Base-by-base conservation (phyloP, 2,888 invertebrate genomes). In the Nemotelus nigrinus region DNA sequence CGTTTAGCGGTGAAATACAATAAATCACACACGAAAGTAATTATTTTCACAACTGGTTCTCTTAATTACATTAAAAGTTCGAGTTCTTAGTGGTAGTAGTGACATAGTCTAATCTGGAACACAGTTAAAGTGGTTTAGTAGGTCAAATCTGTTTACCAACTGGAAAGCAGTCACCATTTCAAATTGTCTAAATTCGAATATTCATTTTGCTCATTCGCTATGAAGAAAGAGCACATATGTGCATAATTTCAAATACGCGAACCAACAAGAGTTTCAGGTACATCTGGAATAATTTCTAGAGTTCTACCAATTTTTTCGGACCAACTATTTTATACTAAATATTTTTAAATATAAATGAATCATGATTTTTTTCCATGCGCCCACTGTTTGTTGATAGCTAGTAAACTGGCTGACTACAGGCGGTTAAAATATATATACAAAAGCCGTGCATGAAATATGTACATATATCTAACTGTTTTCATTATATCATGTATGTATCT, bases 391-490 rank as follows among this genome's bases (percentile, higher is more conserved):
- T n/a, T 8, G 45, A 65, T 65, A 43, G 65, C 25, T 7, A 45
- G 65, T 25, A 63, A 63, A 7, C 5, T 43, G n/a, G 43, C 1
- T 63, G 44, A 7, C 43, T 65, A 45, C 65, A 65, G 45, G 65
- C 44, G 65, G 10, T n/a, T 65, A 3, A 5, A 65, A 65, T 44
- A 65, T 8, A 65, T 5, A 65, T 25, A 41, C 53, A 68, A 68
- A 68, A 53, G 53, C 50, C 41, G 3, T 41, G 45, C 43, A 65
- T 10, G 65, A 65, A 65, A 65, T 43, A 65, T 47, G 65, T 45
- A 53, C 50, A 68, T 8, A 8, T 47, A 50, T 8, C 25, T 25
- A 25, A 25, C 25, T 25, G 25, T 25, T 25, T 25, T 25, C 25
- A 25, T 25, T 25, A 1, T 25, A 25, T 25, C 25, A 25, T 25